Evolutionary conservation across 2,888 invertebrate genomes (phyloP), one percentile per base, ranked within the genome.

Genomic region (Orthonevra nobilis): DNA sequence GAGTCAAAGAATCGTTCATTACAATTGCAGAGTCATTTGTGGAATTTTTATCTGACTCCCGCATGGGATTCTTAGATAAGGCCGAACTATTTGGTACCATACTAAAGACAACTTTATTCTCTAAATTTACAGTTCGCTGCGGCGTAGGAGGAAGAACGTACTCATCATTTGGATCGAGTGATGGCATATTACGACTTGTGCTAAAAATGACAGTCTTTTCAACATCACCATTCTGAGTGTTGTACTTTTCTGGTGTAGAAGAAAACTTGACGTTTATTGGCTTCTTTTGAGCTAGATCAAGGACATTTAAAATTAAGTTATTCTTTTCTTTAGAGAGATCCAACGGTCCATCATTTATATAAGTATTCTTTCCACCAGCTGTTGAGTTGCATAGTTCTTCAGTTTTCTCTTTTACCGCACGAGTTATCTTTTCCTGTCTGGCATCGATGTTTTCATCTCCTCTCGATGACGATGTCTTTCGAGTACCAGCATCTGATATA

Each of bases 171-270:
- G n/a, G 56, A 44, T 75, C 69, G 1, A 77, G 64, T 0, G 60
- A 34, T 40, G 77, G 77, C 77, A 77, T 77, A 60, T 15, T 64
- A n/a, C 52, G 77, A 6, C 14, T 30, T 3, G 64, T 66, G 20
- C 72, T 72, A 32, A 77, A 77, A 6, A 77, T 54, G 3, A 75
- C 56, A 12, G 32, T 42, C 12, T 26, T 74, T 7, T 38, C 28
- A n/a, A n/a, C n/a, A 30, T 17, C 10, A 10, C 3, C 12, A 20
- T 7, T 9, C n/a, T 2, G 6, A n/a, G 6, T n/a, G n/a, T 30
- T 30, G 14, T 9, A 4, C 0, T 7, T 3, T 36, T 10, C n/a
- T n/a, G n/a, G n/a, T n/a, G n/a, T n/a, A n/a, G n/a, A n/a, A n/a
- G n/a, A n/a, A n/a, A n/a, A n/a, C n/a, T n/a, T 0, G 34, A 6